Base-by-base conservation (phyloP, 1,140 invertebrate genomes). In the Dermatophagoides farinae region DNA sequence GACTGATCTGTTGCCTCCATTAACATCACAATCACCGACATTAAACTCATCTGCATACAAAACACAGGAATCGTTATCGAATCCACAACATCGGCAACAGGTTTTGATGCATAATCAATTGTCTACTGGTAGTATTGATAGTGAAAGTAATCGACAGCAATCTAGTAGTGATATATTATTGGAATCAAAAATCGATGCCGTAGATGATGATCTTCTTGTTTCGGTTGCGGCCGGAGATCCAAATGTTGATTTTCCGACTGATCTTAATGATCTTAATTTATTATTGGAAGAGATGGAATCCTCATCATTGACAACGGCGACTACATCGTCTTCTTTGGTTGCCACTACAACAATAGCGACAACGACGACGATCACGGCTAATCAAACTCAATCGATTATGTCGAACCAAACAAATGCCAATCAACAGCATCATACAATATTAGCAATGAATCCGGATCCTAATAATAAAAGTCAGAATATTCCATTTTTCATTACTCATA, bases 191-290 rank as follows among this genome's bases (percentile, higher is more conserved):
- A 20, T 23, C 1, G 47, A 50, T 50, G 47, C 47, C 11, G 47
- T 50, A 6, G 47, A 50, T 50, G 47, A 50, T 39, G 38, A 41
- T 23, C 53, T 55, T 12, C 23, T 55, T 12, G 53, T 23, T 14
- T 55, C 53, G 1, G 38, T 44, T n/a, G 20, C 53, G 12, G 53
- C 53, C 11, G 20, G 4, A 11, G 47, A 20, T 20, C 14, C 47
- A 18, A 50, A 55, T 40, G 25, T 55, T 41, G 53, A 55, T 44
- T 55, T 55, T 38, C 20, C 25, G 2, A 55, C 38, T 14, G 41
- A 55, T 23, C 31, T 55, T 1, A 44, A 55, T 44, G 53, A 55
- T 14, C 31, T 55, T 31, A 55, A 55, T 55, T 23, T 55, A 25
- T 44, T 55, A 31, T 25, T 55, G 16, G 53, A 55, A 25, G 53